Evolutionary conservation across 92 coral and sea anemone species (phyloP).

Genomic region (Heteractis magnifica): DNA sequence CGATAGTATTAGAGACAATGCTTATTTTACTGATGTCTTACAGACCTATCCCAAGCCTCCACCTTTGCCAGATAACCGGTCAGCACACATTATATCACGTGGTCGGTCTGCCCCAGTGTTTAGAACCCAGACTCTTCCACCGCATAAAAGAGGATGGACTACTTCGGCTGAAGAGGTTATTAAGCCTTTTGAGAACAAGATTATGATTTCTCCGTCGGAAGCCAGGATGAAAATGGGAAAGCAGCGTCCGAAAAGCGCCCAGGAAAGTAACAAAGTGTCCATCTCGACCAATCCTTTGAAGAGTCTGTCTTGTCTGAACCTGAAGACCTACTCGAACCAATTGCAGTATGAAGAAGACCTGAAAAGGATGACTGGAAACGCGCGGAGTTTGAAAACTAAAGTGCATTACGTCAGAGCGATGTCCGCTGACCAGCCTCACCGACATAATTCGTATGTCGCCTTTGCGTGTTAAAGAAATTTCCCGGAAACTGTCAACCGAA

Average conservation of each 20-base stretch:
- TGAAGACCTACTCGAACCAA: slow-evolving; percentile 83
- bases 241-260: slow-evolving; percentile 89
- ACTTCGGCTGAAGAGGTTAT: slow-evolving; percentile 71
- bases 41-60: slow-evolving; percentile 64
- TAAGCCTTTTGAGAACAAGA: slow-evolving; percentile 67
- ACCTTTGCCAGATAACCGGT: slow-evolving; percentile 61
- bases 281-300: slow-evolving; percentile 65
- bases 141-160: slow-evolving; percentile 86
- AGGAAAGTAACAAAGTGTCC: slow-evolving; percentile 55
- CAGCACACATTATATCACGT: slow-evolving; percentile 63
- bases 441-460: slow-evolving; percentile 69
- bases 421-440: slow-evolving; percentile 39
- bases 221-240: slow-evolving; percentile 58
- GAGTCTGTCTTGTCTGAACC: slow-evolving; percentile 78
- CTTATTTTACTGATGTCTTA: slow-evolving; percentile 54
- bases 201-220: slow-evolving; percentile 80
- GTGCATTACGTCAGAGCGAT: slow-evolving; percentile 28
- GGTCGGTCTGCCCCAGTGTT: slow-evolving; percentile 86
- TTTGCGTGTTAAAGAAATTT: slow-evolving; percentile 26
- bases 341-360: slow-evolving; percentile 59
- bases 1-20: slow-evolving; percentile 47
- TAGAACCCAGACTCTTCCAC: slow-evolving; percentile 70
- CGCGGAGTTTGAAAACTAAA: slow-evolving; percentile 5
- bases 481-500: not conserved
- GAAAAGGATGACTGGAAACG: slow-evolving; percentile 29